Conservation (phyloP, 2,888 invertebrate genomes). For the Ephialtes manifestator region DNA sequence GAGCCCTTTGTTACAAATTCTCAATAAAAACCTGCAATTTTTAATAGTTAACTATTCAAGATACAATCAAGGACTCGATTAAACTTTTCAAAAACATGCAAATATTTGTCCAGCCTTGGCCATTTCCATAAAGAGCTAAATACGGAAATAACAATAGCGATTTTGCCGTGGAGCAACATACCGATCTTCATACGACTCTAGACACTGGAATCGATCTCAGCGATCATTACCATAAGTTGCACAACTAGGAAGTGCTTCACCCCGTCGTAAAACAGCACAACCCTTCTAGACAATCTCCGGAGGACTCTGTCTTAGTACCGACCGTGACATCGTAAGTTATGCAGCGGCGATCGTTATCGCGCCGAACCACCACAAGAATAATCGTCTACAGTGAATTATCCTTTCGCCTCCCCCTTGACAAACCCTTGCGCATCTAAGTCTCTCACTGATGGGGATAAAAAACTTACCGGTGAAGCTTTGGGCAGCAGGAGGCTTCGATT, state of each 20-base stretch:
- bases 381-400: constrained; percentile 59
- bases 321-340: constrained; percentile 59
- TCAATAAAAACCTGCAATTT: too few relatives aligned
- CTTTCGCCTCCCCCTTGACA: constrained; percentile 12
- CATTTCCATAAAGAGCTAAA: too few relatives aligned
- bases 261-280: constrained; percentile 38
- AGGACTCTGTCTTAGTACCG: background rate
- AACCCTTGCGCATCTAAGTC: background rate
- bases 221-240: constrained; percentile 50
- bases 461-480: constrained; percentile 81
- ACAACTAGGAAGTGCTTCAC: constrained; percentile 25
- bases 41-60: too few relatives aligned
- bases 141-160: too few relatives aligned
- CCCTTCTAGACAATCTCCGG: constrained; percentile 67
- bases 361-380: constrained; percentile 51
- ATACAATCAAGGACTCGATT: too few relatives aligned
- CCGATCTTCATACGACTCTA: background rate
- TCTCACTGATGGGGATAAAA: background rate
- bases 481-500: constrained; percentile 80
- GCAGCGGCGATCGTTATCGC: constrained; percentile 68
- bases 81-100: too few relatives aligned
- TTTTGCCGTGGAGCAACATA: background rate
- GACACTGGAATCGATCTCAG: constrained; percentile 36
- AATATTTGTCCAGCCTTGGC: too few relatives aligned
- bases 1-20: too few relatives aligned